Base-by-base conservation (phyloP, 2,888 invertebrate species). In the Rosalia funebris region DNA sequence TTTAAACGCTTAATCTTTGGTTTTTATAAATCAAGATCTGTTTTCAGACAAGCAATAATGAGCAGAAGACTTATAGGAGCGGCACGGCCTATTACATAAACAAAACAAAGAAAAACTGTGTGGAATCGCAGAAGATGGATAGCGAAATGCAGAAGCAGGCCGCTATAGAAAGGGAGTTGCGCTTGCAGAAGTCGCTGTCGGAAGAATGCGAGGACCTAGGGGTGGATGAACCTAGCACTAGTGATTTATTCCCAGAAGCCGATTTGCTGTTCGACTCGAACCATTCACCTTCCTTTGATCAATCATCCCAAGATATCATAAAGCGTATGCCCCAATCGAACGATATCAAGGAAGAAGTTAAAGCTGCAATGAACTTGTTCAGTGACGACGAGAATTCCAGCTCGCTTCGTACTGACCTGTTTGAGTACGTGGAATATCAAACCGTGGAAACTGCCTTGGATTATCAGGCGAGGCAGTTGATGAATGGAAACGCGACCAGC, bases 181-280 rank as follows among this genome's bases (percentile, higher is more conserved):
- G 83, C 48, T 79, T 86, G 3, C 87, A 91, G 82, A 91, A 91
- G 77, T 90, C 90, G 9, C 79, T 91, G 10, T 90, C 91, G 0
- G 91, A 91, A 75, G 91, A 91, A 78, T 91, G 91, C 77, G 91
- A 91, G 72, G 91, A 91, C 75, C 82, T 91, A 9, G 91, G 91
- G 2, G 91, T 91, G 47, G 91, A 91, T 71, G 91, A 91, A 41
- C 91, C 91, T 0, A 90, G 90, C n/a, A 89, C 91, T 0, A 89
- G 90, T 62, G 91, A 91, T 73, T 80, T 91, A 64, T 91, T 91
- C 75, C 91, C 91, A 0, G 91, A 91, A 73, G 91, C 91, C 0
- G 91, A 91, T 75, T 79, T 91, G 47, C 78, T 91, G 46, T 90
- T 91, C 71, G 88, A 90, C 56, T 84, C 88, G 0, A 91, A 91